Percentiles rank a stretch among this genome's conserved stretches.
Evolutionary conservation across 1,140 invertebrate species (phyloP).

Genomic region (Conus betulinus): DNA sequence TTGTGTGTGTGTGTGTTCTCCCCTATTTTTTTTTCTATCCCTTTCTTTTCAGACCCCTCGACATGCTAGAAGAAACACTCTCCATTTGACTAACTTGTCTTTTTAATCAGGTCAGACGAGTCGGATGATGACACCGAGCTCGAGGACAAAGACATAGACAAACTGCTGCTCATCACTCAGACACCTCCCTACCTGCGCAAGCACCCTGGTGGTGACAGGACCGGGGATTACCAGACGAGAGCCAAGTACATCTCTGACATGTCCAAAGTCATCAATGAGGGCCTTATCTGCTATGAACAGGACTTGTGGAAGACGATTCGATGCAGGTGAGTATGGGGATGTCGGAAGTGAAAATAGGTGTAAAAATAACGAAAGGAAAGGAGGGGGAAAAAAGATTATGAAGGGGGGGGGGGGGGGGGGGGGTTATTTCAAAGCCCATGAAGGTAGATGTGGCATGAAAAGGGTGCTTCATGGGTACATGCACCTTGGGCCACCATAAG

Average conservation of each 20-base stretch:
- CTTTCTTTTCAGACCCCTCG: background rate
- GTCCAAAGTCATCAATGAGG: slow-evolving; percentile 95
- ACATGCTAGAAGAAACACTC: background rate
- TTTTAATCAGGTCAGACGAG: slow-evolving; percentile 80
- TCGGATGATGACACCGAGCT: slow-evolving; percentile 84
- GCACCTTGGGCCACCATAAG: too few species aligned
- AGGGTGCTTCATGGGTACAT: too few species aligned
- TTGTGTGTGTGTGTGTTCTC: too few species aligned
- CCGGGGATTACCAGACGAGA: slow-evolving; percentile 65
- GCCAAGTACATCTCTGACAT: slow-evolving; percentile 91
- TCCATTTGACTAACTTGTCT: too few species aligned
- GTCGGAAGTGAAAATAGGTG: too few species aligned
- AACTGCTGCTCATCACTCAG: slow-evolving; percentile 97
- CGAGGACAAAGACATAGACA: slow-evolving; percentile 94
- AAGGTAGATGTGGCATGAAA: too few species aligned
- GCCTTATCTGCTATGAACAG: slow-evolving; percentile 92
- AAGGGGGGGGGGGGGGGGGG: too few species aligned
- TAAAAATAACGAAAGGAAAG: too few species aligned
- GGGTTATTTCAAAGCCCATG: too few species aligned
- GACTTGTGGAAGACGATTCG: slow-evolving; percentile 61
- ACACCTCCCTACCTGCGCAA: slow-evolving; percentile 75
- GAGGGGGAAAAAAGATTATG: too few species aligned
- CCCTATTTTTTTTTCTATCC: background rate
- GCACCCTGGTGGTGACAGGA: slow-evolving; percentile 74
- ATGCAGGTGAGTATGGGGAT: background rate